Evolutionary conservation across 37 sponge, comb jelly and placozoan genomes (phyloP).

Genomic region (Aplysina aerophoba): DNA sequence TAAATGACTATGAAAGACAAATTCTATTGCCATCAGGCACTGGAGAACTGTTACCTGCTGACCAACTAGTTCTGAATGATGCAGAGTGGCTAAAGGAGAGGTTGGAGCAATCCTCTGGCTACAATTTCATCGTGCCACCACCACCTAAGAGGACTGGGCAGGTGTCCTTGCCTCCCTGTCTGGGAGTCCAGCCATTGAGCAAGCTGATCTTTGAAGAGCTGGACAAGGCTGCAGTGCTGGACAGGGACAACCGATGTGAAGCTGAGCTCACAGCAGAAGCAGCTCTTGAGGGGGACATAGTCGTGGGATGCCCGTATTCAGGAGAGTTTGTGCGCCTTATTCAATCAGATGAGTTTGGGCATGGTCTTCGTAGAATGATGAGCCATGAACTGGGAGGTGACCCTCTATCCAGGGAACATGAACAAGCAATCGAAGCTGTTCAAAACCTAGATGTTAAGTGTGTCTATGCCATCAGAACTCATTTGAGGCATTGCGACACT

Average conservation of each 20-base stretch:
- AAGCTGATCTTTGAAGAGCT: slow-evolving; percentile 44
- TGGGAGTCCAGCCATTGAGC: slow-evolving; percentile 49
- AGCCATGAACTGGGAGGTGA: neutral
- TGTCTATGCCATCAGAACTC: slow-evolving; percentile 24
- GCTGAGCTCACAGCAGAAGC: slow-evolving; percentile 10
- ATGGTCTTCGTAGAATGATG: slow-evolving; percentile 25
- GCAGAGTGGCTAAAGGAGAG: slow-evolving; percentile 2
- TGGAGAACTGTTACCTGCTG: neutral
- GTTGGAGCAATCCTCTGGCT: neutral
- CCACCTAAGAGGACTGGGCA: slow-evolving; percentile 25
- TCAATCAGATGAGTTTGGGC: slow-evolving; percentile 22
- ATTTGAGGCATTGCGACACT: neutral
- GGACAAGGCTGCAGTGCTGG: neutral
- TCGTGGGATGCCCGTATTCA: neutral
- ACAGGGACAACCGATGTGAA: slow-evolving; percentile 24
- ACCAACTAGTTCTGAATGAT: slow-evolving; percentile 27
- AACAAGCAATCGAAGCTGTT: neutral
- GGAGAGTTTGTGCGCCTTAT: slow-evolving; percentile 2
- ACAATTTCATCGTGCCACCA: slow-evolving; percentile 4
- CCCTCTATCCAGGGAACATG: neutral
- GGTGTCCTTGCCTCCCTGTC: slow-evolving; percentile 31
- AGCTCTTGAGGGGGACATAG: neutral
- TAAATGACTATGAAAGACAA: neutral
- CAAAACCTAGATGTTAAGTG: slow-evolving; percentile 25
- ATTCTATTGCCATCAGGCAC: neutral